These are phyloP conservation scores for Microctonus hyperodae DNA, from an alignment of 2,888 invertebrate species.

Conservation along the genomic window DNA sequence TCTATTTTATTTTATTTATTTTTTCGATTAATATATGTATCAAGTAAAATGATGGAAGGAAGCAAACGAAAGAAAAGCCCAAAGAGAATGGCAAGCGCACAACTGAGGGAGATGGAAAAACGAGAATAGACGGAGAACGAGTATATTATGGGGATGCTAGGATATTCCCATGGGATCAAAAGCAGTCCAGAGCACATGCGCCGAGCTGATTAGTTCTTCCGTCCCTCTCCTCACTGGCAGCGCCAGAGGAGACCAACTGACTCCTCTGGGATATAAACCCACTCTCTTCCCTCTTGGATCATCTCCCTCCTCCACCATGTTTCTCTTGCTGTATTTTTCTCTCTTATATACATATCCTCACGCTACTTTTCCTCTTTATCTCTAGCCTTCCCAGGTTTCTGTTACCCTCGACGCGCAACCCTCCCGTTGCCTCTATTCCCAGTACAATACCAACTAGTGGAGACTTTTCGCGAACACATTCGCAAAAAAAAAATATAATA, in stretches of 20 bases:
- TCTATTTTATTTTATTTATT: background rate
- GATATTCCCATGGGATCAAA: constrained; percentile 55
- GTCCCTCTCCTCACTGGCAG: constrained; percentile 51
- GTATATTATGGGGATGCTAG: constrained; percentile 58
- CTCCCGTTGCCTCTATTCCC: constrained; percentile 42
- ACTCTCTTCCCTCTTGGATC: constrained; percentile 44
- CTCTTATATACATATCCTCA: constrained; percentile 30
- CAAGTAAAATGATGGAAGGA: constrained; percentile 32
- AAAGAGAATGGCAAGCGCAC: constrained; percentile 36
- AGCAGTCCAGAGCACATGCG: constrained; percentile 58
- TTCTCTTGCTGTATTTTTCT: constrained; percentile 31
- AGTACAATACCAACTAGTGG: constrained; percentile 51
- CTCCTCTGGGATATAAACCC: constrained; percentile 58
- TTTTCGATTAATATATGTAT: background rate
- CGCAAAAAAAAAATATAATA: constrained; percentile 6
- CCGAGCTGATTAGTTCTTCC: constrained; percentile 60
- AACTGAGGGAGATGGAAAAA: constrained; percentile 30
- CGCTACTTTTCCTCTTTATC: constrained; percentile 32
- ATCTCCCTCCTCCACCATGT: constrained; percentile 37
- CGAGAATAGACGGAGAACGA: constrained; percentile 42
- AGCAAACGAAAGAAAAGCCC: constrained; percentile 34
- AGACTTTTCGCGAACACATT: constrained; percentile 41
- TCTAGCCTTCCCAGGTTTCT: constrained; percentile 32
- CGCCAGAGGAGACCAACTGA: constrained; percentile 58
- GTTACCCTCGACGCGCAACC: constrained; percentile 36